Conservation (phyloP, 2,888 invertebrate genomes). For the Polymixis flavicincta region DNA sequence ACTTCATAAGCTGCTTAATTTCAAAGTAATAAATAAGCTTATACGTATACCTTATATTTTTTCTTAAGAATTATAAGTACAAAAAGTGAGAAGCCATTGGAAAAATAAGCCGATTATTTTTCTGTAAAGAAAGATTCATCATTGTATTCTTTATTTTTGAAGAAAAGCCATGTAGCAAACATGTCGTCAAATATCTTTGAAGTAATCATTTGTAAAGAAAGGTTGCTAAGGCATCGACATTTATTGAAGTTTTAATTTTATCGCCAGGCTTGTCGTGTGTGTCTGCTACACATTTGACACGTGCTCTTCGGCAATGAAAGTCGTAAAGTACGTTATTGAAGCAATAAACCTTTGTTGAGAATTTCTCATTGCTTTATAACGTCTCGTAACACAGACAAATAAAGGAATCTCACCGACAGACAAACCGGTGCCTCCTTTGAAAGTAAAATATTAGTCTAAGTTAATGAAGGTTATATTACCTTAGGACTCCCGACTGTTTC, state of each 20-base stretch:
- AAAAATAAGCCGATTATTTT: constrained; percentile 71
- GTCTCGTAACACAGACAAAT: constrained; percentile 76
- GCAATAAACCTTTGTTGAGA: constrained; percentile 86
- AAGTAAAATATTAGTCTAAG: constrained; percentile 74
- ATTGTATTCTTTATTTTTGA: constrained; percentile 37
- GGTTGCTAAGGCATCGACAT: constrained; percentile 28
- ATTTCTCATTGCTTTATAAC: constrained; percentile 83
- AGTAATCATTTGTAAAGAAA: constrained; percentile 38
- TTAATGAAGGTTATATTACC: constrained; percentile 72
- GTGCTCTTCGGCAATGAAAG: constrained; percentile 79
- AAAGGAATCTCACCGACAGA: constrained; percentile 72
- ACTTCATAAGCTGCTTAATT: constrained; percentile 53
- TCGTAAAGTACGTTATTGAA: constrained; percentile 86
- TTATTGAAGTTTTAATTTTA: constrained; percentile 70
- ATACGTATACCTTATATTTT: constrained; percentile 42
- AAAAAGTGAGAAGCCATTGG: constrained; percentile 55
- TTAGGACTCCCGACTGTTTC: constrained; percentile 62
- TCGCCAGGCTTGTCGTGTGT: constrained; percentile 59
- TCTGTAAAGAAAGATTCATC: constrained; percentile 50
- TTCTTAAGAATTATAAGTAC: constrained; percentile 37
- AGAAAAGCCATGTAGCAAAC: constrained; percentile 30
- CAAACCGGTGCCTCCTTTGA: constrained; percentile 67
- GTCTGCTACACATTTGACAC: constrained; percentile 80
- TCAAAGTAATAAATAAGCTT: constrained; percentile 61
- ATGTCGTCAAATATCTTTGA: constrained; percentile 44